These are phyloP conservation scores for Zonotrichia albicollis DNA, from an alignment of 2,797 vertebrate genomes.

Conservation along the genomic window DNA sequence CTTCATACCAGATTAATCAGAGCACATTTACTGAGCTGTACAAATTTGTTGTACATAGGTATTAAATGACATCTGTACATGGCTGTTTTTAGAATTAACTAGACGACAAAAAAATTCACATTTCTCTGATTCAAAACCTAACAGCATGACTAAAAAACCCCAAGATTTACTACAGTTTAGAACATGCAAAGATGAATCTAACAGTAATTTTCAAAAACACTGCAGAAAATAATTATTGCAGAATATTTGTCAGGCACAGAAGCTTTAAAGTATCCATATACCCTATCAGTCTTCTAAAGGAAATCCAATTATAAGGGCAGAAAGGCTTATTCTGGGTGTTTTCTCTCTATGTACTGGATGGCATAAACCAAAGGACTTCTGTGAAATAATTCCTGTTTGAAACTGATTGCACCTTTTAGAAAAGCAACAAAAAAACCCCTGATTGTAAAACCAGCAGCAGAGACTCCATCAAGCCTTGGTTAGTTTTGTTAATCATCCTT, in stretches of 20 bases:
- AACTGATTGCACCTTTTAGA: background rate
- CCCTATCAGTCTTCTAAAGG: background rate
- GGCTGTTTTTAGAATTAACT: background rate
- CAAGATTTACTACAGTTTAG: background rate
- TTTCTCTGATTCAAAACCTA: background rate
- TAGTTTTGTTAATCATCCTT: background rate
- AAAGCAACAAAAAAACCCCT: background rate
- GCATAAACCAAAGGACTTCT: background rate
- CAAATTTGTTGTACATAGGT: background rate
- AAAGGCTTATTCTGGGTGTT: background rate
- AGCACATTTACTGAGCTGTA: background rate
- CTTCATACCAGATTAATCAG: background rate
- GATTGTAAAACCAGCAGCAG: background rate
- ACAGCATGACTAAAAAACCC: accelerated
- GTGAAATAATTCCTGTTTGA: background rate
- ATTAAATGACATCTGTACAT: background rate
- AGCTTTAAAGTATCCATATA: background rate
- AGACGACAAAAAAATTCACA: background rate
- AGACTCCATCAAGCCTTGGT: background rate
- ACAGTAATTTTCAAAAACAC: background rate
- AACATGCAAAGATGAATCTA: background rate
- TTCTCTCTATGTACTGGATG: background rate
- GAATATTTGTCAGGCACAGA: background rate
- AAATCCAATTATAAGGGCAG: background rate
- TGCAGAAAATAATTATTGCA: background rate